These are phyloP conservation scores for Drosophila repletoides DNA, from an alignment of 1,140 invertebrate species.

Conservation along the genomic window DNA sequence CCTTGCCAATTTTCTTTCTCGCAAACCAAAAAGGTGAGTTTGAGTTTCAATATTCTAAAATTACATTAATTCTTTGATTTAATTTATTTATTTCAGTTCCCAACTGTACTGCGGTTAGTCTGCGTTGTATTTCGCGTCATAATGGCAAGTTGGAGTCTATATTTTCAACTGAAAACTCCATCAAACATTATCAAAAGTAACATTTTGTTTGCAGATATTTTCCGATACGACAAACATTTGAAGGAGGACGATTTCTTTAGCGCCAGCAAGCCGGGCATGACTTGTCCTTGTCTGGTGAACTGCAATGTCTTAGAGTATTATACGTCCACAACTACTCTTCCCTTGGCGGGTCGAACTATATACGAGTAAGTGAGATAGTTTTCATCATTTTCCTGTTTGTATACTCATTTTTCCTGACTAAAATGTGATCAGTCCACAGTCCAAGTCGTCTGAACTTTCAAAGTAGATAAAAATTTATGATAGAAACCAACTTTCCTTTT, in stretches of 20 bases:
- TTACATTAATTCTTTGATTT: not conserved
- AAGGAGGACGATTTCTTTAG: slow-evolving; percentile 70
- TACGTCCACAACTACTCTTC: slow-evolving; percentile 62
- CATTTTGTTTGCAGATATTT: slow-evolving; percentile 56
- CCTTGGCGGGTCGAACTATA: slow-evolving; percentile 33
- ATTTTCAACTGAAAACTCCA: not conserved
- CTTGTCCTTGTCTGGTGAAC: slow-evolving; percentile 64
- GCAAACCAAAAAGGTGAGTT: slow-evolving; percentile 48
- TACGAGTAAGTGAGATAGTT: not conserved
- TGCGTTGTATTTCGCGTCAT: slow-evolving; percentile 63
- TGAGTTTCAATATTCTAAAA: too few species aligned
- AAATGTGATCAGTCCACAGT: too few species aligned
- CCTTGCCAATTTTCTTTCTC: slow-evolving; percentile 64
- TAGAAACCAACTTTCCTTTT: too few species aligned
- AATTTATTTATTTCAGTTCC: slow-evolving; percentile 30
- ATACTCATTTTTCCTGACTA: too few species aligned
- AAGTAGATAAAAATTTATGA: too few species aligned
- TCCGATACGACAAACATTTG: slow-evolving; percentile 66
- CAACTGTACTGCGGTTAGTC: slow-evolving; percentile 48
- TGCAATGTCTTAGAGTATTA: slow-evolving; percentile 70
- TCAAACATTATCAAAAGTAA: not conserved
- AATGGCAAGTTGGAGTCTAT: slow-evolving; percentile 46
- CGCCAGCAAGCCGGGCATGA: slow-evolving; percentile 69
- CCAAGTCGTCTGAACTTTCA: too few species aligned
- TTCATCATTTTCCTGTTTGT: too few species aligned